phyloP scores from a whole-genome alignment of 2,888 invertebrate species.

The Xylota segnis region DNA sequence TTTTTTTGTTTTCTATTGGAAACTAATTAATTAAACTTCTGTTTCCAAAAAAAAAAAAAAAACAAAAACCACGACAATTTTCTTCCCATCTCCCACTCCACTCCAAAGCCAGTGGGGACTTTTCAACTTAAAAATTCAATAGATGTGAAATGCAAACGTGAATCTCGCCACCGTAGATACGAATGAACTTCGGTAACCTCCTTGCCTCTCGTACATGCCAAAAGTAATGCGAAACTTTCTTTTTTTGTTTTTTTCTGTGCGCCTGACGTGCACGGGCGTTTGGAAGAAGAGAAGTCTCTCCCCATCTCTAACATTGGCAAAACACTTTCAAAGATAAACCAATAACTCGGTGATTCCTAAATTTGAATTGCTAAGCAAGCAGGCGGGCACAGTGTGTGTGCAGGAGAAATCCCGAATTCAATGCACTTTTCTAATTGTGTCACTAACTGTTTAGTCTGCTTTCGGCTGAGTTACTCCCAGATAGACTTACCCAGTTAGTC shows the following conservation, averaged over 20 bases:
- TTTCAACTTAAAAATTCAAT: constrained; percentile 33
- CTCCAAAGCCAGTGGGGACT: neutral
- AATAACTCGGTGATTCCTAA: neutral
- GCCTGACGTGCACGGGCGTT: neutral
- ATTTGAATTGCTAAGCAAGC: neutral
- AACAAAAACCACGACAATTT: constrained; percentile 29
- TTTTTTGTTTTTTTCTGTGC: constrained; percentile 27
- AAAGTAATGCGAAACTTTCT: constrained; percentile 71
- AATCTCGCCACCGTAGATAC: constrained; percentile 30
- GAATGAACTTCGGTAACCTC: constrained; percentile 57
- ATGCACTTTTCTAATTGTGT: constrained; percentile 31
- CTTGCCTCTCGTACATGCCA: constrained; percentile 11
- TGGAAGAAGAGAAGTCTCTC: neutral
- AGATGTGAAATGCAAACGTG: constrained; percentile 54
- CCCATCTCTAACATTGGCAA: neutral
- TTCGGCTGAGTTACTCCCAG: constrained; percentile 10
- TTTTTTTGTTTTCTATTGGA: constrained; percentile 6
- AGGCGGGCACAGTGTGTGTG: too few species aligned
- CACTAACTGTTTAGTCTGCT: constrained; percentile 46
- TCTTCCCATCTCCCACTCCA: neutral
- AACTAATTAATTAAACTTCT: constrained; percentile 31
- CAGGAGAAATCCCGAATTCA: constrained; percentile 40
- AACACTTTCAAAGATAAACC: neutral
- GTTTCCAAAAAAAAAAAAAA: neutral
- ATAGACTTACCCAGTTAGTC: constrained; percentile 51